These are phyloP conservation scores for Papilio helenus DNA, from an alignment of 1,140 invertebrate genomes.

Conservation along the genomic window DNA sequence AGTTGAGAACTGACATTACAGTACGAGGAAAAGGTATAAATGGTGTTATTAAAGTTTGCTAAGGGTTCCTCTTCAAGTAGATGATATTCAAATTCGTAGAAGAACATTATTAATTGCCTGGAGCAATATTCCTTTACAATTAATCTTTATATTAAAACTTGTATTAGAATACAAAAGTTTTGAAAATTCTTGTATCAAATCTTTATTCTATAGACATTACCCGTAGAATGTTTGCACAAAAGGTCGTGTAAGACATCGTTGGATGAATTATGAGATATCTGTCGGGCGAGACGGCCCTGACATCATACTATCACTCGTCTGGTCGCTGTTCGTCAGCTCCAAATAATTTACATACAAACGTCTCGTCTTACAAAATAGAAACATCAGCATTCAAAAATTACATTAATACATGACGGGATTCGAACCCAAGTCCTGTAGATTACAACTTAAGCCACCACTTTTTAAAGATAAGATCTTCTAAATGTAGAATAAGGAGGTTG, in stretches of 20 bases:
- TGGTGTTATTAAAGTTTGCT: not conserved
- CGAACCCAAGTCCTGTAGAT: too few species aligned
- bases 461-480: too few species aligned
- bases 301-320: slow-evolving; percentile 48
- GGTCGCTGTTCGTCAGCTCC: slow-evolving; percentile 51
- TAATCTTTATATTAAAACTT: not conserved
- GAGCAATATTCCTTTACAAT: not conserved
- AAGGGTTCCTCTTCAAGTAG: not conserved
- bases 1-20: slow-evolving; percentile 14
- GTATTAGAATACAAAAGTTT: not conserved
- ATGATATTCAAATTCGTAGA: not conserved
- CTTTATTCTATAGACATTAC: slow-evolving; percentile 33
- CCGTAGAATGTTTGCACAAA: slow-evolving; percentile 32
- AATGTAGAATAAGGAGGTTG: too few species aligned
- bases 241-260: slow-evolving; percentile 26
- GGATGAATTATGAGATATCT: slow-evolving; percentile 35
- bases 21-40: not conserved
- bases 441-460: too few species aligned
- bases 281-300: slow-evolving; percentile 44
- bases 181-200: slow-evolving; percentile 14
- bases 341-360: slow-evolving; percentile 58
- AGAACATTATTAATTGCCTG: not conserved
- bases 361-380: slow-evolving; percentile 49
- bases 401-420: too few species aligned
- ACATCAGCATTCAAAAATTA: slow-evolving; percentile 67